Conservation (phyloP, 2,113 vertebrate species). For the Neogobius melanostomus region DNA sequence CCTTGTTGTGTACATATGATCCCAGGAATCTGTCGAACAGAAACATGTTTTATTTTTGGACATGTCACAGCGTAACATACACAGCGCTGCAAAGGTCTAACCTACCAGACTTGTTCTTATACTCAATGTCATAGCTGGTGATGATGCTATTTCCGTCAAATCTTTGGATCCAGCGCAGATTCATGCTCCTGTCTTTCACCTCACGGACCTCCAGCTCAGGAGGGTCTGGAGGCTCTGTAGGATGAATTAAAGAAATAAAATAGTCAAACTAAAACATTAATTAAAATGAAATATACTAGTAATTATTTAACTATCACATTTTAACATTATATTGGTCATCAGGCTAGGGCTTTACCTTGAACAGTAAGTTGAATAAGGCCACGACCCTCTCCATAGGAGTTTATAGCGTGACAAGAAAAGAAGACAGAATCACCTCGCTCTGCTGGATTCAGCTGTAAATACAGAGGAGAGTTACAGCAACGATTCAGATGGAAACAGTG, state of each 20-base stretch:
- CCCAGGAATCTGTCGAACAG: slow-evolving; percentile 87
- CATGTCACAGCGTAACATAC: background rate
- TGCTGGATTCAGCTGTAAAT: slow-evolving; percentile 88
- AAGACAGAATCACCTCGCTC: slow-evolving; percentile 97
- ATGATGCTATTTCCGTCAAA: slow-evolving; percentile 99
- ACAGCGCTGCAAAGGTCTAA: background rate
- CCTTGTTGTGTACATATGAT: slow-evolving; percentile 96
- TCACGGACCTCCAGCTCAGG: slow-evolving; percentile 95
- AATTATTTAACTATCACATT: background rate
- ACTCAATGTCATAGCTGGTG: slow-evolving; percentile 96
- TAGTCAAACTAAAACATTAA: background rate
- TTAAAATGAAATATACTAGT: background rate
- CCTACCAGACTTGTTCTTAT: slow-evolving; percentile 97
- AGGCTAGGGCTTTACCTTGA: slow-evolving; percentile 81
- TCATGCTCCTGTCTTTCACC: slow-evolving; percentile 98
- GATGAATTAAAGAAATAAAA: background rate
- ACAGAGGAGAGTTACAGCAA: background rate
- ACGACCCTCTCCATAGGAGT: slow-evolving; percentile 95
- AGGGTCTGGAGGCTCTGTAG: slow-evolving; percentile 92
- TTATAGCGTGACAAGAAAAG: slow-evolving; percentile 98
- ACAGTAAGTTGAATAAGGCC: slow-evolving; percentile 99
- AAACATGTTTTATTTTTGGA: background rate
- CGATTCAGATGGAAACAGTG: background rate
- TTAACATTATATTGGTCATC: background rate
- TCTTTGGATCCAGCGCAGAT: slow-evolving; percentile 94